phyloP scores from a whole-genome alignment of 2,113 vertebrate genomes.

The Aptenodytes patagonicus region DNA sequence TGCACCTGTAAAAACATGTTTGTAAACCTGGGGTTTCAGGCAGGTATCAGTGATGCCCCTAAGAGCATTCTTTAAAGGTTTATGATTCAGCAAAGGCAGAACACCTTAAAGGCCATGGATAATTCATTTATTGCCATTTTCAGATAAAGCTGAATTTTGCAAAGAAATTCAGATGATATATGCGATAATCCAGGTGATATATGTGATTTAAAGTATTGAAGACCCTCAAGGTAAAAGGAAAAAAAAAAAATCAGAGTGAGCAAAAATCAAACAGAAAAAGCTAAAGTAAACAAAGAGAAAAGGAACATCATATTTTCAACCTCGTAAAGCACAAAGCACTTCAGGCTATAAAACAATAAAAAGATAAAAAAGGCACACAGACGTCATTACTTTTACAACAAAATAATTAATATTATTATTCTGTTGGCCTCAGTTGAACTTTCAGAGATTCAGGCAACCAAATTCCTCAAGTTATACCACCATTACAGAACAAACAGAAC shows the following conservation, averaged over 20 bases:
- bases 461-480: not conserved
- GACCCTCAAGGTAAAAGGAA: not conserved
- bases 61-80: no score
- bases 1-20: rapidly evolving
- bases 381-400: not conserved
- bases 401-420: slow-evolving; percentile 4
- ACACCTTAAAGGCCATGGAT: not conserved
- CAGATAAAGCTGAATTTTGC: not conserved
- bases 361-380: not conserved
- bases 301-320: not conserved
- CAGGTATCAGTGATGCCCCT: rapidly evolving
- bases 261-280: not conserved
- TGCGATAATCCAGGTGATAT: not conserved
- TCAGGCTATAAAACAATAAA: slow-evolving; percentile 16
- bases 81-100: not conserved
- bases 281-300: slow-evolving; percentile 31
- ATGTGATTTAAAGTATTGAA: not conserved
- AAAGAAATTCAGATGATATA: not conserved
- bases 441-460: not conserved
- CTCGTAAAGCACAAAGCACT: not conserved
- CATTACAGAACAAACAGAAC: not conserved
- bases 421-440: not conserved
- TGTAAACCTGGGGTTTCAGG: not conserved
- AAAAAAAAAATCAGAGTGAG: not conserved
- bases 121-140: not conserved